Evolutionary conservation across 2,113 vertebrate species (phyloP).

Genomic region (Phalacrocorax aristotelis): DNA sequence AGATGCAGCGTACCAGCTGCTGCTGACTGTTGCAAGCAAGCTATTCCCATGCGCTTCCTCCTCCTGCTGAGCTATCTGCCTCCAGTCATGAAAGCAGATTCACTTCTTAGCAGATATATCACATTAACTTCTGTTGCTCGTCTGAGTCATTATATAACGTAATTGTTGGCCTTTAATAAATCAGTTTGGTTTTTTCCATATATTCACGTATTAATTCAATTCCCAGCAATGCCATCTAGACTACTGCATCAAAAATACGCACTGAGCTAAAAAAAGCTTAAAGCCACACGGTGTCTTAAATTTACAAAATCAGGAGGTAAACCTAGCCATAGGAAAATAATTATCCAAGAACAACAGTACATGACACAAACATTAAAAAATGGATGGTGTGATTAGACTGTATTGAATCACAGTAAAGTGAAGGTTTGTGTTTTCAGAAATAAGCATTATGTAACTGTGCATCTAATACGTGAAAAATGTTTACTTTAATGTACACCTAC

Average conservation of each 20-base stretch:
- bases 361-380: background rate
- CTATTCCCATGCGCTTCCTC: background rate
- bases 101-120: background rate
- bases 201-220: background rate
- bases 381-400: background rate
- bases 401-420: background rate
- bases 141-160: background rate
- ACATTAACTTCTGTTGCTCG: background rate
- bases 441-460: background rate
- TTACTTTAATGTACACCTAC: background rate
- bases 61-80: background rate
- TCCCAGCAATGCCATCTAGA: background rate
- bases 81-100: background rate
- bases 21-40: background rate
- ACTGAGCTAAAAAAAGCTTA: background rate
- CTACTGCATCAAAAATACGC: background rate
- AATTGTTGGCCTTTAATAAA: constrained; percentile 1
- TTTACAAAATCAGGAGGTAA: background rate
- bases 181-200: background rate
- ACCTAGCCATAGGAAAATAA: background rate
- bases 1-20: background rate
- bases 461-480: background rate
- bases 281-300: background rate
- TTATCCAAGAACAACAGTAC: background rate
- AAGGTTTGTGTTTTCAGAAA: background rate